Evolutionary conservation across 2,113 vertebrate species (phyloP), one percentile per base, ranked within the genome.

Genomic region (Planiliza haematocheilus): DNA sequence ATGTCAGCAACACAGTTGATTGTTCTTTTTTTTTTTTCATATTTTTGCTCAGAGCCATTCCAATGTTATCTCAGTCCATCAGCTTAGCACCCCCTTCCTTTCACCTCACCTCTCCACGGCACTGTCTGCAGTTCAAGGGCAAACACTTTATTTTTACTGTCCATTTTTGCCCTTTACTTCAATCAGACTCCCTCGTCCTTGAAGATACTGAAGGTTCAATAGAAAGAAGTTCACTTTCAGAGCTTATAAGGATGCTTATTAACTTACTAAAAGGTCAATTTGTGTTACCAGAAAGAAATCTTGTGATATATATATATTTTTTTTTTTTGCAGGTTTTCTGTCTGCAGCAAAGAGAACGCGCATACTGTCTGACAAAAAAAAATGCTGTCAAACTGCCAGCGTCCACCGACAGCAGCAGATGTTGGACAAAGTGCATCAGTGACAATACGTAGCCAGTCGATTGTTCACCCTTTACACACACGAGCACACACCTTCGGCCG

Each of bases 371-470:
- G 86, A 89, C 88, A 88, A 86, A 79, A 70, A 88, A 86, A 79
- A 70, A 62, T 59, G 42, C 81, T 84, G 79, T 88, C 82, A 86
- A 64, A 79, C 63, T 51, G 81, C 77, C 86, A 86, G 72, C 79
- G 81, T 74, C 69, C 78, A 70, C 64, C 82, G 87, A 89, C 86
- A 87, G 83, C 81, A 76, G 73, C 69, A 85, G 85, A 59, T 87
- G 74, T 88, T 84, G 86, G 87, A 91, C 89, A 92, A 84, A 77
- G 79, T 82, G 81, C 82, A 82, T 81, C 85, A 70, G 56, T 91
- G 88, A 76, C 81, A 65, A 70, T 34, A 78, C 81, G 75, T 78
- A 77, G 80, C 83, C 69, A 69, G 82, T 82, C 70, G 75, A 70
- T 85, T 85, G 85, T 89, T 77, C 51, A 62, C 71, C 41, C 80